Conservation (phyloP, 64 coral and sea anemone species). For the Montipora efflorescens region DNA sequence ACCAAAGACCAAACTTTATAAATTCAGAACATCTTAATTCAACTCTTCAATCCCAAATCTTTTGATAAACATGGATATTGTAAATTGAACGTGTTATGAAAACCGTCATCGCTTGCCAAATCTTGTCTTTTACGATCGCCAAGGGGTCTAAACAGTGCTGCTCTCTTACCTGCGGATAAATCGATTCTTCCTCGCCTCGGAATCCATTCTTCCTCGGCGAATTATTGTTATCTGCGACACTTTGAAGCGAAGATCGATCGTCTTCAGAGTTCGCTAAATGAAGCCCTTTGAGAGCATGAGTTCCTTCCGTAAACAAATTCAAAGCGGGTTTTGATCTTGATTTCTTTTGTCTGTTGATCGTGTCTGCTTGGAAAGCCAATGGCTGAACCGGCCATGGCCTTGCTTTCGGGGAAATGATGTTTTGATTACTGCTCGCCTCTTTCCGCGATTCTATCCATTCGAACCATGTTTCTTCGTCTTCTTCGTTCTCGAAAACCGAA, state of each 20-base stretch:
- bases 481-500: conserved; percentile 32
- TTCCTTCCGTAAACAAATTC: neutral
- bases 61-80: neutral
- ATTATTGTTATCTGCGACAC: neutral
- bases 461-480: conserved; percentile 48
- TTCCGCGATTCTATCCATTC: conserved; percentile 36
- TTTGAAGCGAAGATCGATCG: neutral
- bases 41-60: neutral
- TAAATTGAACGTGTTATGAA: neutral
- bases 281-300: neutral
- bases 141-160: neutral
- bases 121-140: neutral
- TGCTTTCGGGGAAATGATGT: neutral
- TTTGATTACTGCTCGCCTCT: neutral
- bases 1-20: neutral
- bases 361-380: neutral
- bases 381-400: neutral
- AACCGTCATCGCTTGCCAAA: neutral
- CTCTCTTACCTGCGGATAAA: neutral
- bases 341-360: neutral
- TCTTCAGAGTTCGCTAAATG: neutral
- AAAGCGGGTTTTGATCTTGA: neutral
- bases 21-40: conserved; percentile 8
- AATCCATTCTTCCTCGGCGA: neutral
- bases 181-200: neutral